phyloP scores from a whole-genome alignment of 2,113 vertebrate genomes.

The Noctilio leporinus region DNA sequence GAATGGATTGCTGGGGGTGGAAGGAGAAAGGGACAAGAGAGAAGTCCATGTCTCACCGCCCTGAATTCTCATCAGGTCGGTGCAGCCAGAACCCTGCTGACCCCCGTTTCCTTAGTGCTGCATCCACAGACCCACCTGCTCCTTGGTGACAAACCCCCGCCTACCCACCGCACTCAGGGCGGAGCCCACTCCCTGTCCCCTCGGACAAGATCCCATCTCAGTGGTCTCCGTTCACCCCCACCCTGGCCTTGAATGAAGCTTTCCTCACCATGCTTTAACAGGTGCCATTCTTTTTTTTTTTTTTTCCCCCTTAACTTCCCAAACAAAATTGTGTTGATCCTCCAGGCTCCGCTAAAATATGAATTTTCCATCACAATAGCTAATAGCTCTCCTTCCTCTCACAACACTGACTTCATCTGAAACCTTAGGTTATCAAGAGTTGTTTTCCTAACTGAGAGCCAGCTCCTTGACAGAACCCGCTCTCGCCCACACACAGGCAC shows the following conservation, averaged over 20 bases:
- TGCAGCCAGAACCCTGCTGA: not conserved
- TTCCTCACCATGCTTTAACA: not conserved
- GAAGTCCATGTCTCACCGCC: not conserved
- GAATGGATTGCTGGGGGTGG: not conserved
- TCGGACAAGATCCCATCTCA: not conserved
- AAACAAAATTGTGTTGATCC: not conserved
- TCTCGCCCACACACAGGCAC: not conserved
- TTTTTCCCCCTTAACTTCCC: not conserved
- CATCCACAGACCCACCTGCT: not conserved
- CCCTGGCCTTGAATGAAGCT: not conserved
- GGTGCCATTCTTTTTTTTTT: not conserved
- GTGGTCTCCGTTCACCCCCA: not conserved
- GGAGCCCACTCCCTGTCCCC: not conserved
- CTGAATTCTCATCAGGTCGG: too few relatives aligned
- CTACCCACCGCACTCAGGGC: not conserved
- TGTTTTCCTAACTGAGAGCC: not conserved
- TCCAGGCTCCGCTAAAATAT: not conserved
- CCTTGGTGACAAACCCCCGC: not conserved
- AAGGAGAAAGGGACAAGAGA: not conserved
- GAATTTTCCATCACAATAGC: not conserved
- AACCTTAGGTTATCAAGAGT: not conserved
- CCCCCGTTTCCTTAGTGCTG: not conserved
- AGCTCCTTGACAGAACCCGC: not conserved
- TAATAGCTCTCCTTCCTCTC: not conserved
- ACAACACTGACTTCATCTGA: not conserved